Evolutionary conservation across 2,888 invertebrate genomes (phyloP), one percentile per base, ranked within the genome.

Genomic region (Strigamia transsilvanica): DNA sequence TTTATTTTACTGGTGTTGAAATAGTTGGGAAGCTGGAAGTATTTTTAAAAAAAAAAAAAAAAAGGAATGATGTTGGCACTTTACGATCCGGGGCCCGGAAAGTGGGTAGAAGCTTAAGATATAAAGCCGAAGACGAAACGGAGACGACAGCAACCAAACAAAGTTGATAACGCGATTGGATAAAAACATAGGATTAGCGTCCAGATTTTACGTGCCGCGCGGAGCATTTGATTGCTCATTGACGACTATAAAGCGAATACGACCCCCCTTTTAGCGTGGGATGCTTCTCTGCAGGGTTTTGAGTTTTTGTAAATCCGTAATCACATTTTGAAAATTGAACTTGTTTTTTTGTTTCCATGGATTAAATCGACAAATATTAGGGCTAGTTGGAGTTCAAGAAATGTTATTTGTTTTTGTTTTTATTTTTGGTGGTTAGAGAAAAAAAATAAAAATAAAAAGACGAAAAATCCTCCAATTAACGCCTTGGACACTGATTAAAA

Each of bases 121-220:
- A 73, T 73, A 73, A 73, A 73, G 73, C 73, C 61, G 15, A 13
- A 73, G 32, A 32, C 73, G 73, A 32, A 73, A 32, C 23, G 27
- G 27, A n/a, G 56, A 56, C 32, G 0, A 51, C 0, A 73, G 27
- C 73, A 73, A n/a, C 23, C 73, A 73, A 66, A 66, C 66, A 66
- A 73, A 73, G 73, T 73, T 73, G 32, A 32, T 73, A 73, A 73
- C 73, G 7, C 32, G 73, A 73, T 73, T 73, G 73, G 73, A 27
- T 27, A 73, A 73, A 73, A 73, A 73, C 73, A 73, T 27, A 73
- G 73, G 73, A 73, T 73, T 73, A 73, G 73, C 73, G 73, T 73
- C 73, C 73, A 73, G 27, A 73, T 73, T 73, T 73, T 73, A 73
- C 73, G 73, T 32, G 73, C 73, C 32, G 32, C 32, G 32, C 32